These are phyloP conservation scores for Lasioglossum malachurum DNA, from an alignment of 2,888 invertebrate species.

Conservation along the genomic window DNA sequence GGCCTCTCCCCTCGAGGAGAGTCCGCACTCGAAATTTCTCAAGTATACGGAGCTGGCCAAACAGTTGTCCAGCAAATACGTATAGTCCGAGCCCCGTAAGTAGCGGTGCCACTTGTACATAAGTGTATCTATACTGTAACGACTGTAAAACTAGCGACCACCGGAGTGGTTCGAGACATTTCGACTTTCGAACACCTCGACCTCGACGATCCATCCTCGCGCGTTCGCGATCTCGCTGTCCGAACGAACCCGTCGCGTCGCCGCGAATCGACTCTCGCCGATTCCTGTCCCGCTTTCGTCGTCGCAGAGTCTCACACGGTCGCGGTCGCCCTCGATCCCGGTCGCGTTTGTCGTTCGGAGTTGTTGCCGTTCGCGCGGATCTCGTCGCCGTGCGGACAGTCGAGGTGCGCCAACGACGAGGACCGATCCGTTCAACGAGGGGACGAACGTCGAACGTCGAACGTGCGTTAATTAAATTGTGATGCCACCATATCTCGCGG, in stretches of 20 bases:
- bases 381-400: slow-evolving; percentile 29
- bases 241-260: slow-evolving; percentile 13
- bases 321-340: background rate
- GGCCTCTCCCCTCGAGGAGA: slow-evolving; percentile 89
- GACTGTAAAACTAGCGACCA: slow-evolving; percentile 74
- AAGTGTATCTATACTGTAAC: slow-evolving; percentile 84
- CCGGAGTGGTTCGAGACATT: slow-evolving; percentile 55
- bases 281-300: slow-evolving; percentile 9
- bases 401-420: slow-evolving; percentile 40
- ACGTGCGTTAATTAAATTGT: slow-evolving; percentile 86
- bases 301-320: slow-evolving; percentile 5
- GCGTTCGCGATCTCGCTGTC: slow-evolving; percentile 41
- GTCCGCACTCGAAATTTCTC: slow-evolving; percentile 98
- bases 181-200: slow-evolving; percentile 59
- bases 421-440: slow-evolving; percentile 56
- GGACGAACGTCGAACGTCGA: slow-evolving; percentile 74
- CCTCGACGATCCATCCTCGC: slow-evolving; percentile 42
- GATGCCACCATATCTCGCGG: slow-evolving; percentile 93
- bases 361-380: background rate
- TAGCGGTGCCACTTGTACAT: slow-evolving; percentile 85
- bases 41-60: slow-evolving; percentile 99
- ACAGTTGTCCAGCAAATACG: slow-evolving; percentile 98
- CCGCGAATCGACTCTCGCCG: background rate
- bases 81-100: slow-evolving; percentile 88
- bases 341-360: background rate